Percentiles rank a stretch among this genome's conserved stretches.
Conservation (phyloP, 2,113 vertebrate genomes). For the Protobothrops mucrosquamatus region DNA sequence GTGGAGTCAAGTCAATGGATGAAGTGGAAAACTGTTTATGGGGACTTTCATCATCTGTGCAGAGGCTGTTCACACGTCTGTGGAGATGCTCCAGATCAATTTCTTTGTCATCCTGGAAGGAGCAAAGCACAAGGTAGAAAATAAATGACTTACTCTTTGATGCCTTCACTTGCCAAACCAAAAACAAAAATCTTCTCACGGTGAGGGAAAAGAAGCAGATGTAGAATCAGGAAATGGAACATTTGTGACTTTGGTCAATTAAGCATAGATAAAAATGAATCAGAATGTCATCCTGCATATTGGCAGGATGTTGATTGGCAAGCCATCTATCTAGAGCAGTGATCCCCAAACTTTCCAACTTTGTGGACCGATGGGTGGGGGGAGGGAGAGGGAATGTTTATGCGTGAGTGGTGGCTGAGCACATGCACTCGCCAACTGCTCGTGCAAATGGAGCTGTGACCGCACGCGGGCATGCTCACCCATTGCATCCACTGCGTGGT, state of each 20-base stretch:
- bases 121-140: constrained; percentile 43
- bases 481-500: too few species aligned
- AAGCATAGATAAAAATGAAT: constrained; percentile 30
- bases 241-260: constrained; percentile 27
- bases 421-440: too few species aligned
- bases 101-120: constrained; percentile 95
- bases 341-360: too few species aligned
- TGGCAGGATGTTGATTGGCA: not conserved
- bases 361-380: too few species aligned
- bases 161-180: not conserved
- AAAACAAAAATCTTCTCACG: constrained; percentile 39
- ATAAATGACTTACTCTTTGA: constrained; percentile 61
- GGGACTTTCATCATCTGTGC: constrained; percentile 99
- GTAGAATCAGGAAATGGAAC: constrained; percentile 28
- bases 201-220: constrained; percentile 24
- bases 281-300: not conserved
- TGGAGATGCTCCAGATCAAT: constrained; percentile 99
- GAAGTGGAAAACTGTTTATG: constrained; percentile 99
- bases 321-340: not conserved
- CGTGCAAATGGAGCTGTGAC: too few species aligned
- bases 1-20: constrained; percentile 96
- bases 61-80: constrained; percentile 98
- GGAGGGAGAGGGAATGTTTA: too few species aligned
- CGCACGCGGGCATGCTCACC: too few species aligned
- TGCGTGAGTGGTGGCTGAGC: too few species aligned